A percentile compares a stretch with the other conserved stretches of the same genome.
phyloP scores from a whole-genome alignment of 2,113 vertebrate genomes.

The Hypocryptadius cinnamomeus region DNA sequence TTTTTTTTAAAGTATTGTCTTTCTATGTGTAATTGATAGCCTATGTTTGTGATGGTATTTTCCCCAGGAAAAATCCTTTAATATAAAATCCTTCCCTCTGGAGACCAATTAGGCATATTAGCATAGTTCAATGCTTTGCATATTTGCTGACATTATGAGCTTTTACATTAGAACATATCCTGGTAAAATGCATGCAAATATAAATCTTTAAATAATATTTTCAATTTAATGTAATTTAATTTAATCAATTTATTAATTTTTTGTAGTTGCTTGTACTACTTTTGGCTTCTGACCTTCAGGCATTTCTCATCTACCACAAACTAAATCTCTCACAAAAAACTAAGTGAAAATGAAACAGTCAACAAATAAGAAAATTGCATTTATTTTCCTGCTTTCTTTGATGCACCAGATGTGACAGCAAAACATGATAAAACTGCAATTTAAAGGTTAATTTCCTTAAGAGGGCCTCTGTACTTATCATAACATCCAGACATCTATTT shows the following conservation, averaged over 20 bases:
- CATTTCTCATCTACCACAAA: not conserved
- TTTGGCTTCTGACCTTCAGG: not conserved
- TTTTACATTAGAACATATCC: not conserved
- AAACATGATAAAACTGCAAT: not conserved
- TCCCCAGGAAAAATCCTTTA: not conserved
- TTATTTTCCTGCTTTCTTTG: not conserved
- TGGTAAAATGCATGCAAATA: not conserved
- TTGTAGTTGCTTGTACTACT: not conserved
- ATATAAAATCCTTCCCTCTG: not conserved
- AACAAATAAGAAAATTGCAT: not conserved
- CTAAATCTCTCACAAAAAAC: not conserved
- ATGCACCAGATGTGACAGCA: not conserved
- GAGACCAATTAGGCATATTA: slow-evolving; percentile 2
- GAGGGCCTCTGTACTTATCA: not conserved
- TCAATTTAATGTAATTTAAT: not conserved
- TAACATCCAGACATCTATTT: not conserved
- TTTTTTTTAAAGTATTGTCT: not conserved
- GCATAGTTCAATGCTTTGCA: not conserved
- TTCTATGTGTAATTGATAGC: not conserved
- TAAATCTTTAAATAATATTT: not conserved
- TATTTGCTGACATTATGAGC: not conserved
- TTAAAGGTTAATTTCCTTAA: slow-evolving; percentile 1
- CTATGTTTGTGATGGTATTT: not conserved
- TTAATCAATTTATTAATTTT: not conserved
- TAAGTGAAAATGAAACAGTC: not conserved